These are phyloP conservation scores for Drosophila diplacantha DNA, from an alignment of 2,888 invertebrate species.

Conservation along the genomic window DNA sequence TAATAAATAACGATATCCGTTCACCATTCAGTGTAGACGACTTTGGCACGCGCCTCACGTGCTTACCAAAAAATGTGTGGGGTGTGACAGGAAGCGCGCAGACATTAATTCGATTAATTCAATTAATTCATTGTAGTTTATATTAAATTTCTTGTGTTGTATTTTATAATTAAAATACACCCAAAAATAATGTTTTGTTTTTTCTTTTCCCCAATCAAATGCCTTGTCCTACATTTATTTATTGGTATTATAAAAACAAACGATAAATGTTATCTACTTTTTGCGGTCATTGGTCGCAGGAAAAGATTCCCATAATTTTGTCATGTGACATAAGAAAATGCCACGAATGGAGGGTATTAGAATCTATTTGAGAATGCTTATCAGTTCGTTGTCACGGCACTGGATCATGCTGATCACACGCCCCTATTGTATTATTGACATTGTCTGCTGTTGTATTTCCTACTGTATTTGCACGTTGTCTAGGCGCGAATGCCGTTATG, in stretches of 20 bases:
- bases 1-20: neutral
- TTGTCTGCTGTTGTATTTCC: slow-evolving; percentile 5
- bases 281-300: neutral
- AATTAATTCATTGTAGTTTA: neutral
- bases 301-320: neutral
- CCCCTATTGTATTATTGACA: slow-evolving; percentile 18
- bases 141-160: neutral
- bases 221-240: neutral
- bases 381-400: slow-evolving; percentile 44
- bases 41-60: slow-evolving; percentile 13
- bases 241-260: neutral
- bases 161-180: neutral
- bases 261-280: slow-evolving; percentile 1
- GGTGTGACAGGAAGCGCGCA: slow-evolving; percentile 4
- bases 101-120: slow-evolving; percentile 13
- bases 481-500: slow-evolving; percentile 17
- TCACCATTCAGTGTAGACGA: neutral
- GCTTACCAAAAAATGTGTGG: neutral
- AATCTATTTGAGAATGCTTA: slow-evolving; percentile 14
- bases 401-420: slow-evolving; percentile 62
- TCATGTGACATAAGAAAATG: slow-evolving; percentile 18
- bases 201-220: neutral
- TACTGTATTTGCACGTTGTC: slow-evolving; percentile 9
- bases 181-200: neutral
- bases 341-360: neutral